A percentile compares a stretch with the other conserved stretches of the same genome.
phyloP scores from a whole-genome alignment of 1,140 invertebrate genomes.

The Linepithema humile region DNA sequence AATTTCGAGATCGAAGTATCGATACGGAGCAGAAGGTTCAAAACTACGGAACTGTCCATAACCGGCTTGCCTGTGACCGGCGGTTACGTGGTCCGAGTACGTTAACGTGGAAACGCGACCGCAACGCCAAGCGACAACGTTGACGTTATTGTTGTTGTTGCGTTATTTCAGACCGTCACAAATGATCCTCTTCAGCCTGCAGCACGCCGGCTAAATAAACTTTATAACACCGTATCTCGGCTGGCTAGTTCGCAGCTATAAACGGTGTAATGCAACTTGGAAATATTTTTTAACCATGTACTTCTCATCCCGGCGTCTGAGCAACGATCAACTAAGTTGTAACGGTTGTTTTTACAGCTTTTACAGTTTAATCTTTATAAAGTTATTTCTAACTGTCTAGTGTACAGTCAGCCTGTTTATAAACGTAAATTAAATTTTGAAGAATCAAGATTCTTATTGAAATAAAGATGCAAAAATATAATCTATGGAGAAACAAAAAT shows the following conservation, averaged over 20 bases:
- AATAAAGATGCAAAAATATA: too few species aligned
- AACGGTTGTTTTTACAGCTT: not conserved
- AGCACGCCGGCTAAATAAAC: conserved; percentile 64
- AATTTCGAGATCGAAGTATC: conserved; percentile 12
- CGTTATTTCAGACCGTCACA: conserved; percentile 48
- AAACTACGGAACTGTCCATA: conserved; percentile 26
- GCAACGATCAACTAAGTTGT: too few species aligned
- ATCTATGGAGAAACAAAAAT: too few species aligned
- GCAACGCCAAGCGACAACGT: conserved; percentile 16
- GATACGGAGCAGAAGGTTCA: not conserved
- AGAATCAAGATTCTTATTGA: too few species aligned
- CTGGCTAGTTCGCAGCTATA: conserved; percentile 8
- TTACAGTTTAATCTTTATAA: too few species aligned
- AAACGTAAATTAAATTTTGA: too few species aligned
- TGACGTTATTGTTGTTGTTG: conserved; percentile 35
- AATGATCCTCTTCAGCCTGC: conserved; percentile 62
- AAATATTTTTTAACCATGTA: conserved; percentile 23
- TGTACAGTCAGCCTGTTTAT: too few species aligned
- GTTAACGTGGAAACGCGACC: conserved; percentile 29
- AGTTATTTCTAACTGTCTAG: too few species aligned
- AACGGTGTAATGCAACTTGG: conserved; percentile 6
- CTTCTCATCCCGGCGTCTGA: not conserved
- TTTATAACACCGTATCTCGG: conserved; percentile 61
- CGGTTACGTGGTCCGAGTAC: conserved; percentile 11
- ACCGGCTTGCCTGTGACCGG: not conserved